Evolutionary conservation across 2,888 invertebrate genomes (phyloP).

Genomic region (Tupiocoris notatus): DNA sequence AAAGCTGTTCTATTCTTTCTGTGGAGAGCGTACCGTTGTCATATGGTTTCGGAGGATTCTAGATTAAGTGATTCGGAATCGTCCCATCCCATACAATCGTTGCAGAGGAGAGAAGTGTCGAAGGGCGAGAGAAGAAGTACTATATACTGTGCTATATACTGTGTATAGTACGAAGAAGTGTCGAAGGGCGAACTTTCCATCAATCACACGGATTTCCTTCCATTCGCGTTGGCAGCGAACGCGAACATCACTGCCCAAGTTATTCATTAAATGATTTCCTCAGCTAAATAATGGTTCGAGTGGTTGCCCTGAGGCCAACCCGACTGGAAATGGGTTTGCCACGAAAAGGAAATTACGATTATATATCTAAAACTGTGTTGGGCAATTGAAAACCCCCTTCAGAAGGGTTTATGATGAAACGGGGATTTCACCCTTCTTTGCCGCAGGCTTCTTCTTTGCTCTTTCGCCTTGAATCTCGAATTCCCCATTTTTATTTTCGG

Average conservation of each 20-base stretch:
- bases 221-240: background rate
- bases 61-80: no score
- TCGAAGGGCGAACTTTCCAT: no score
- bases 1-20: no score
- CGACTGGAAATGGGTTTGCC: slow-evolving; percentile 36
- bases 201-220: slow-evolving; percentile 23
- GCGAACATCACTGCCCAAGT: slow-evolving; percentile 16
- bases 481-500: background rate
- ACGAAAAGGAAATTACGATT: slow-evolving; percentile 39
- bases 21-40: no score
- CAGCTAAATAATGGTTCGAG: slow-evolving; percentile 34
- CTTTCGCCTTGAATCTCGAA: background rate
- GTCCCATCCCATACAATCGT: no score
- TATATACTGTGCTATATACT: no score
- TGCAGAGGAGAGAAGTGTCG: no score
- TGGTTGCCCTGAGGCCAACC: slow-evolving; percentile 32
- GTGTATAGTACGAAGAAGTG: no score
- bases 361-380: slow-evolving; percentile 35
- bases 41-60: no score
- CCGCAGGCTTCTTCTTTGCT: background rate
- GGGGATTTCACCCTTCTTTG: slow-evolving; percentile 5
- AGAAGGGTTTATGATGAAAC: slow-evolving; percentile 20
- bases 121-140: no score
- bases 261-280: slow-evolving; percentile 38
- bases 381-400: slow-evolving; percentile 33